Percentiles rank a stretch among this genome's conserved stretches.
These are phyloP conservation scores for Menidia menidia DNA, from an alignment of 2,797 vertebrate genomes.

Conservation along the genomic window DNA sequence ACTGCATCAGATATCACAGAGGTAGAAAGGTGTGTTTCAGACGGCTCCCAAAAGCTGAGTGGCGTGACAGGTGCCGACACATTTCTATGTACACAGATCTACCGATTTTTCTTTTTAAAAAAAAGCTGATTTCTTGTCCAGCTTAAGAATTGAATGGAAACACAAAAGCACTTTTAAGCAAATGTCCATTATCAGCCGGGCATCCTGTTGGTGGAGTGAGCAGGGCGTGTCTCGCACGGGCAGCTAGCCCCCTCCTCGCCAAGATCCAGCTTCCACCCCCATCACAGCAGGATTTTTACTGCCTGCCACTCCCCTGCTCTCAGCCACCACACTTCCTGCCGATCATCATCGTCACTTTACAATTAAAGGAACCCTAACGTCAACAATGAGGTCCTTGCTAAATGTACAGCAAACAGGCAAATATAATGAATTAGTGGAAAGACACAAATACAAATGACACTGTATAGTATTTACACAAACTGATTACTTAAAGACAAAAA, in stretches of 20 bases:
- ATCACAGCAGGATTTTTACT: not conserved
- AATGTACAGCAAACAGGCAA: not conserved
- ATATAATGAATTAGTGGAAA: not conserved
- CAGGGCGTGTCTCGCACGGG: not conserved
- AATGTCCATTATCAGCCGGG: slow-evolving; percentile 1
- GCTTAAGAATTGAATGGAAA: slow-evolving; percentile 2
- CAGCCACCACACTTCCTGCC: slow-evolving; percentile 5
- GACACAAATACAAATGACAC: not conserved
- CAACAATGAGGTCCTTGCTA: not conserved
- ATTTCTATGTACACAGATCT: not conserved
- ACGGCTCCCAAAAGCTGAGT: slow-evolving; percentile 26
- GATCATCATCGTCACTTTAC: not conserved
- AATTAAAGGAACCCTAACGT: not conserved
- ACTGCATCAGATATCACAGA: slow-evolving; percentile 53
- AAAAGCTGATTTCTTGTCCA: not conserved
- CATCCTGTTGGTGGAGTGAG: not conserved
- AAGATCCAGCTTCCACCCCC: not conserved
- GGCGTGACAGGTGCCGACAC: slow-evolving; percentile 12
- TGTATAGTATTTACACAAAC: not conserved
- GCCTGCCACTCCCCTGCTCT: slow-evolving; percentile 12
- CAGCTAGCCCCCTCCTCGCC: not conserved
- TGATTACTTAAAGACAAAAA: too few species aligned
- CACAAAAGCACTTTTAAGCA: slow-evolving; percentile 2
- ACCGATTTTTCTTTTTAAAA: not conserved
- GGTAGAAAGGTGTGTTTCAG: slow-evolving; percentile 54